phyloP scores from a whole-genome alignment of 2,888 invertebrate species.

The Spodoptera littoralis region DNA sequence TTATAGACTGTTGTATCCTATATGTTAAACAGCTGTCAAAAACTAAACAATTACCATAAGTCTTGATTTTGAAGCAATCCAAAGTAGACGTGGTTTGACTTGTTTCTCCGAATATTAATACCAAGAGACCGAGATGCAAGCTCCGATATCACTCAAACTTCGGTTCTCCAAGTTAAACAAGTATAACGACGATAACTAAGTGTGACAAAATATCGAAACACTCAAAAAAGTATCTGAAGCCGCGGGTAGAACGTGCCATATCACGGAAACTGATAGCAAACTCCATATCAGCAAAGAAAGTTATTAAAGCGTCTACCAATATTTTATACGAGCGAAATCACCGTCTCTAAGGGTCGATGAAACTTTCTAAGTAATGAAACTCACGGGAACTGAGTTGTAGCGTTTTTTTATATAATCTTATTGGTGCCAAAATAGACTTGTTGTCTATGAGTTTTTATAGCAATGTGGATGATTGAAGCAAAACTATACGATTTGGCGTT shows the following conservation, averaged over 20 bases:
- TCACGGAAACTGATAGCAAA: conserved; percentile 70
- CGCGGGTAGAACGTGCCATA: conserved; percentile 72
- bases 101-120: neutral
- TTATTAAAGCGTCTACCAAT: conserved; percentile 76
- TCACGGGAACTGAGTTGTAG: conserved; percentile 30
- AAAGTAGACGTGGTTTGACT: too few species aligned
- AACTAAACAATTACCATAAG: too few species aligned
- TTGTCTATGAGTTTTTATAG: neutral
- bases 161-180: conserved; percentile 24
- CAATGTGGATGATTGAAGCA: neutral
- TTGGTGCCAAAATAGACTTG: neutral
- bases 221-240: conserved; percentile 60
- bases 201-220: conserved; percentile 54
- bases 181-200: conserved; percentile 44
- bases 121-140: conserved; percentile 9
- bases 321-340: conserved; percentile 74
- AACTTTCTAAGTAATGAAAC: conserved; percentile 56
- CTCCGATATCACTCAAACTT: conserved; percentile 33
- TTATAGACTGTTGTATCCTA: neutral
- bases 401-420: conserved; percentile 6
- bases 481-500: too few species aligned
- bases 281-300: conserved; percentile 73
- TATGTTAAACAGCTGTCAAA: too few species aligned
- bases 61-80: too few species aligned
- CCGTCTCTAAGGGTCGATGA: conserved; percentile 66